phyloP scores from a whole-genome alignment of 2,797 vertebrate species.

The Cossypha dichroa region DNA sequence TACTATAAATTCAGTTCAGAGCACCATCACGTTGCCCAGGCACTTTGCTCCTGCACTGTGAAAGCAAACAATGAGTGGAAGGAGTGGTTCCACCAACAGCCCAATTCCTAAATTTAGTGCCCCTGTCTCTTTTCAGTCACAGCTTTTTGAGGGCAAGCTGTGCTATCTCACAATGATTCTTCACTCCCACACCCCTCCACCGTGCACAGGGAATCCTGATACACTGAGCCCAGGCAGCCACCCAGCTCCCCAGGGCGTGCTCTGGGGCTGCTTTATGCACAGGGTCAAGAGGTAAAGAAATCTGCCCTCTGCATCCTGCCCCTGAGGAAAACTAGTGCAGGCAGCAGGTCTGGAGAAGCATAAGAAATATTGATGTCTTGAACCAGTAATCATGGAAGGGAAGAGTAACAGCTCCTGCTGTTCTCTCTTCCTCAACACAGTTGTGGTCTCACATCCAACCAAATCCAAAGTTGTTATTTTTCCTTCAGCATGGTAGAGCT shows the following conservation, averaged over 20 bases:
- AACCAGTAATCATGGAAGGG: neutral
- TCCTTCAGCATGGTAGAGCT: neutral
- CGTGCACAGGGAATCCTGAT: neutral
- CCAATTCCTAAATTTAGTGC: slow-evolving; percentile 53
- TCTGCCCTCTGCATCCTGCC: neutral
- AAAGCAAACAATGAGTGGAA: neutral
- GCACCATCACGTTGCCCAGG: neutral
- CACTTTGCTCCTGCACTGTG: neutral
- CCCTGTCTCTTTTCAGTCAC: slow-evolving; percentile 49
- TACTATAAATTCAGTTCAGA: neutral
- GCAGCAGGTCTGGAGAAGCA: neutral
- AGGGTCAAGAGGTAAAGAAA: neutral
- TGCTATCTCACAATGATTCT: slow-evolving; percentile 17
- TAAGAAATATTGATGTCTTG: neutral
- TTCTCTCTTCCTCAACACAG: neutral
- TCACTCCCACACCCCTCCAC: neutral
- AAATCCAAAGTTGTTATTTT: neutral
- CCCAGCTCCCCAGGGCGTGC: neutral
- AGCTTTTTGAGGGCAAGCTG: slow-evolving; percentile 44
- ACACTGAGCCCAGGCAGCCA: neutral
- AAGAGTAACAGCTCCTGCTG: neutral
- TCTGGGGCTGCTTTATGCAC: neutral
- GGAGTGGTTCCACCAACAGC: neutral
- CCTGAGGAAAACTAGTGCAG: neutral
- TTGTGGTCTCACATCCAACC: neutral